Conservation (phyloP, 1,140 invertebrate genomes). For the Bombus impatiens region DNA sequence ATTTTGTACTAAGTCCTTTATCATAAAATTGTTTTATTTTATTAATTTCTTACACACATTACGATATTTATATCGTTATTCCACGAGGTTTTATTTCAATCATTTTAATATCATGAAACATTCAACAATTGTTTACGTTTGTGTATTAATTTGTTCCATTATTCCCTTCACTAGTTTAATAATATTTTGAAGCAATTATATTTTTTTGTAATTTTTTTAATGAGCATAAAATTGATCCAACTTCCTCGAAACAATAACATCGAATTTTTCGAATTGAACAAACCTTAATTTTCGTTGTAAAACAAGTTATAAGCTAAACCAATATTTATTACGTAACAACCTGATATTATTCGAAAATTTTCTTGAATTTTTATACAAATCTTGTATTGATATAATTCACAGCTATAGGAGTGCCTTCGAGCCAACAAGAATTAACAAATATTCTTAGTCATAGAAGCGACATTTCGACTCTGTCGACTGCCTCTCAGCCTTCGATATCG, state of each 20-base stretch:
- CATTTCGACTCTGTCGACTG: conserved; percentile 54
- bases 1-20: background rate
- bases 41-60: background rate
- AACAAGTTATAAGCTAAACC: background rate
- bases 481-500: conserved; percentile 57
- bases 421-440: conserved; percentile 65
- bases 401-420: conserved; percentile 57
- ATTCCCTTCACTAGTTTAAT: too few species aligned
- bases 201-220: too few species aligned
- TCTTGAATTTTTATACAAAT: background rate
- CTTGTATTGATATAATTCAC: too few species aligned
- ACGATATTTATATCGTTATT: background rate
- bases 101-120: too few species aligned
- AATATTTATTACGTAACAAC: too few species aligned
- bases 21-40: background rate
- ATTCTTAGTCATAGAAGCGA: conserved; percentile 65
- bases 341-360: background rate
- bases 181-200: too few species aligned
- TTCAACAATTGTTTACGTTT: too few species aligned
- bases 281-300: background rate
- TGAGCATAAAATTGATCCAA: too few species aligned
- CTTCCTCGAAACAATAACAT: too few species aligned
- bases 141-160: too few species aligned
- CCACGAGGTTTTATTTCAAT: too few species aligned
- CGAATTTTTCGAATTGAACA: too few species aligned